Conservation (phyloP, 2,888 invertebrate species). For the Nymphalis urticae region DNA sequence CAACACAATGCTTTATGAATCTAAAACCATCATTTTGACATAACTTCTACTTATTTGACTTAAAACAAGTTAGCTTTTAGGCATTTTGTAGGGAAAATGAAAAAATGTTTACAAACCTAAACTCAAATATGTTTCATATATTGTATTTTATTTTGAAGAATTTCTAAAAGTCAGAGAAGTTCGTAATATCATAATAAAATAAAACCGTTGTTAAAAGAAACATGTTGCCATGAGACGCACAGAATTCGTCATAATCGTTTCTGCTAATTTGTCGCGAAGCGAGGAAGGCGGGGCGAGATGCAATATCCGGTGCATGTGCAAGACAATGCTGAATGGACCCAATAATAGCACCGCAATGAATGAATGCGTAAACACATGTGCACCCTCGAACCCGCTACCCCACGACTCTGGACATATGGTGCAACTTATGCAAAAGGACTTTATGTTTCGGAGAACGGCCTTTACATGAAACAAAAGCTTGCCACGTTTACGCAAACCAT, state of each 20-base stretch:
- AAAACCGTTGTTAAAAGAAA: slow-evolving; percentile 38
- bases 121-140: too few relatives aligned
- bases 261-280: slow-evolving; percentile 66
- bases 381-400: slow-evolving; percentile 55
- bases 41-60: too few relatives aligned
- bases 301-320: slow-evolving; percentile 77
- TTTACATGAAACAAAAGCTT: slow-evolving; percentile 50
- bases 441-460: slow-evolving; percentile 69
- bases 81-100: too few relatives aligned
- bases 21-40: too few relatives aligned
- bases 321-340: slow-evolving; percentile 78
- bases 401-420: slow-evolving; percentile 61
- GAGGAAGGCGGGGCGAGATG: slow-evolving; percentile 49
- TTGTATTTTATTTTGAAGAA: slow-evolving; percentile 1
- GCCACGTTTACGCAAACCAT: slow-evolving; percentile 10
- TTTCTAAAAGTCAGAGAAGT: slow-evolving; percentile 18
- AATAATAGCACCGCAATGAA: slow-evolving; percentile 75
- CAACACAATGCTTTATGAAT: too few relatives aligned
- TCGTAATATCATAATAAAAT: slow-evolving; percentile 27
- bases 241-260: slow-evolving; percentile 54
- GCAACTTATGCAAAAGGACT: slow-evolving; percentile 70
- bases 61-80: too few relatives aligned
- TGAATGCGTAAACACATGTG: slow-evolving; percentile 78
- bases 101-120: too few relatives aligned
- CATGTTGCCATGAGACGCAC: slow-evolving; percentile 27